A percentile compares a stretch with the other conserved stretches of the same genome.
phyloP scores from a whole-genome alignment of 2,113 vertebrate genomes.

The Oryzias melastigma region DNA sequence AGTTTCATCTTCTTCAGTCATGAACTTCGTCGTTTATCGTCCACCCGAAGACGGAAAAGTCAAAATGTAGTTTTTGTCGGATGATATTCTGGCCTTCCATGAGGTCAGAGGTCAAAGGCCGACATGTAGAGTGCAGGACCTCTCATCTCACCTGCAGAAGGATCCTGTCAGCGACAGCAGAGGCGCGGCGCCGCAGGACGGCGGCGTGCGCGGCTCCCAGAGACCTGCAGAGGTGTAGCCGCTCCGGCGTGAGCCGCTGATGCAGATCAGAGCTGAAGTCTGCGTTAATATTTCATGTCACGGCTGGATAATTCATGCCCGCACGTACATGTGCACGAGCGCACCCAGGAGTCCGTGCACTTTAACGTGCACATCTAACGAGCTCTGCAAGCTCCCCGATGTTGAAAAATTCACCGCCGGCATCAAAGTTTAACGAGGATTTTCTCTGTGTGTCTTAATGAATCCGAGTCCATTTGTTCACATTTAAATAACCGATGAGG shows the following conservation, averaged over 20 bases:
- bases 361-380: slow-evolving; percentile 13
- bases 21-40: no score
- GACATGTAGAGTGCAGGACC: neutral
- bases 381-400: slow-evolving; percentile 75
- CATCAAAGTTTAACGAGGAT: slow-evolving; percentile 96
- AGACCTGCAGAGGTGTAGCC: neutral
- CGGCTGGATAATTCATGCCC: slow-evolving; percentile 41
- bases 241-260: slow-evolving; percentile 38
- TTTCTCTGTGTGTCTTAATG: slow-evolving; percentile 84
- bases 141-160: neutral
- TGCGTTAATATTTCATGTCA: slow-evolving; percentile 58
- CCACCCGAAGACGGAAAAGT: no score
- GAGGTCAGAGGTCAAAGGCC: neutral
- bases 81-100: neutral
- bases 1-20: no score
- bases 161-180: neutral
- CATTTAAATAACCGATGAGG: slow-evolving; percentile 49
- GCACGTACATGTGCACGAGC: neutral
- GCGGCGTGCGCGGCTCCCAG: no score
- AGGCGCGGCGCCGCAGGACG: neutral
- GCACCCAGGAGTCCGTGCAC: neutral
- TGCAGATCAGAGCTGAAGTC: slow-evolving; percentile 51
- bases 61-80: no score
- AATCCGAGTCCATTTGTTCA: slow-evolving; percentile 97
- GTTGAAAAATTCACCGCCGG: slow-evolving; percentile 89